Base-by-base conservation (phyloP, 2,797 vertebrate species). In the Emys orbicularis region DNA sequence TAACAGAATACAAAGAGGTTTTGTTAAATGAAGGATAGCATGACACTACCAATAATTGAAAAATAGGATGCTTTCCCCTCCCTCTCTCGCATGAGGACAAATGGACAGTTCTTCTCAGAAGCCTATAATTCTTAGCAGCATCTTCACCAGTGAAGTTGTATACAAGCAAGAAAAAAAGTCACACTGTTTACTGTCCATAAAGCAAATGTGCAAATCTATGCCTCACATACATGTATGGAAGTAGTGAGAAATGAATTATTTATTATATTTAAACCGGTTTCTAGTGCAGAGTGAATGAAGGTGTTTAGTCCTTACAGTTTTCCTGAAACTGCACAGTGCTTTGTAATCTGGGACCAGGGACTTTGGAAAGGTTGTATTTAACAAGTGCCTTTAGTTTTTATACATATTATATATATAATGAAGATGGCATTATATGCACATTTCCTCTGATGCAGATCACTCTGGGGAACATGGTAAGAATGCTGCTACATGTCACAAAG, bases 181-280 rank as follows among this genome's bases (percentile, higher is more conserved):
- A 10, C 68, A 10, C 68, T 86, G 92, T 65, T 85, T 74, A 54
- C 72, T 56, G 82, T 47, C 90, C 93, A 49, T 34, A 92, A 91
- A 53, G 80, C 77, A 94, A 88, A 94, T 90, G 91, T 41, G 49
- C 53, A 81, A 82, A 79, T 94, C 94, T 93, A 41, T 72, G n/a
- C 91, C 91, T 81, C 88, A 84, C 88, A 96, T 92, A 79, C 93
- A 93, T 50, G 79, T 61, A 83, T 72, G 84, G 93, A 97, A 87
- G 88, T 98, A 98, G 97, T 98, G 98, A 99, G 98, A 98, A 98
- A 98, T 98, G 81, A 95, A 97, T 98, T 99, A 99, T 99, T 99
- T 99, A 99, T 99, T 99, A 90, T 99, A 99, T 99, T 99, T 99
- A 99, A 99, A 98, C 98, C 98, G 98, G 98, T 97, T 91, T 96